phyloP scores from a whole-genome alignment of 2,797 vertebrate species.

The Galagoides demidoff region DNA sequence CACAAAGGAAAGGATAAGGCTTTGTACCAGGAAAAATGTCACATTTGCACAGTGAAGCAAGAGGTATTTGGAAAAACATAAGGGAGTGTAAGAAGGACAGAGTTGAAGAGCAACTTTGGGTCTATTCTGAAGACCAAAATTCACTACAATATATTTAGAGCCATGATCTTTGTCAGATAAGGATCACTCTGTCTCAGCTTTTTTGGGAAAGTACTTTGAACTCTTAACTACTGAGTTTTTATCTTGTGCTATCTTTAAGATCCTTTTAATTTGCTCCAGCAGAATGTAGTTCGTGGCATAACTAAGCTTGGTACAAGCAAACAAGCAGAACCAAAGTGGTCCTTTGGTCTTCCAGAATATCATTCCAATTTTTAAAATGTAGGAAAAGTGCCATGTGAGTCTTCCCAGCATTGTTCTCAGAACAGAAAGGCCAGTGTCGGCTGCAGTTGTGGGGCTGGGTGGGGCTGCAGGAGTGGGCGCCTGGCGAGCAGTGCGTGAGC shows the following conservation, averaged over 20 bases:
- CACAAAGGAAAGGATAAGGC: constrained; percentile 54
- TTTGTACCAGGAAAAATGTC: constrained; percentile 72
- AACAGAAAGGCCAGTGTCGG: constrained; percentile 38
- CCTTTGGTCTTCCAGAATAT: neutral
- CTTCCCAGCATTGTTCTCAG: constrained; percentile 40
- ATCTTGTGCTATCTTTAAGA: neutral
- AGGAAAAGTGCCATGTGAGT: constrained; percentile 52
- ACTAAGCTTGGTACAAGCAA: neutral
- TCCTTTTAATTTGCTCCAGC: constrained; percentile 37
- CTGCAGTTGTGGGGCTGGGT: neutral
- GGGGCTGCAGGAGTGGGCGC: accelerated
- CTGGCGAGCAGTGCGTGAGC: neutral
- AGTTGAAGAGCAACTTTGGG: neutral
- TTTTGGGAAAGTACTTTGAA: constrained; percentile 32
- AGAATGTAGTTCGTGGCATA: neutral
- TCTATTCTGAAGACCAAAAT: neutral
- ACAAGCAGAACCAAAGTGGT: constrained; percentile 9
- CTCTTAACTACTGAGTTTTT: neutral
- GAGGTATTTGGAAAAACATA: constrained; percentile 7
- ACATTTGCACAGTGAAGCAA: constrained; percentile 69
- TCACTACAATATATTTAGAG: constrained; percentile 41
- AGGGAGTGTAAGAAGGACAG: neutral
- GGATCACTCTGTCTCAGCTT: neutral
- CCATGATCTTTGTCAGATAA: neutral
- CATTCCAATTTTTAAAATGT: constrained; percentile 55